Evolutionary conservation across 53 echinoderm and acorn worm genomes (phyloP).

Genomic region (Mesocentrotus franciscanus): DNA sequence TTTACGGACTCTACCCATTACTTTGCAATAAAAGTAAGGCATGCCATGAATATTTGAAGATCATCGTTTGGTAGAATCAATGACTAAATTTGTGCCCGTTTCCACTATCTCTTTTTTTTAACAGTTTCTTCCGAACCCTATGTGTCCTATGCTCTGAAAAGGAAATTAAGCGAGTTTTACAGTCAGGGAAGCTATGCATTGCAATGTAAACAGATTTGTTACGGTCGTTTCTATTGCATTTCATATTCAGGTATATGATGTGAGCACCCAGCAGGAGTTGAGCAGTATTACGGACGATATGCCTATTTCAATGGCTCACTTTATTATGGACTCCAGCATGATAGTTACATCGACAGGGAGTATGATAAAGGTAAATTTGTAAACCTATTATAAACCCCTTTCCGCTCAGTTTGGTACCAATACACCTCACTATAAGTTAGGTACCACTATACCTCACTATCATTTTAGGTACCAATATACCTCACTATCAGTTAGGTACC

Average conservation of each 20-base stretch:
- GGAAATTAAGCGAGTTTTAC: background rate
- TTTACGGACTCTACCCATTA: background rate
- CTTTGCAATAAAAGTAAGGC: background rate
- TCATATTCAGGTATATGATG: slow-evolving; percentile 1
- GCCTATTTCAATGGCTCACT: slow-evolving; percentile 16
- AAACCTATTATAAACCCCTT: background rate
- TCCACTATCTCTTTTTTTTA: background rate
- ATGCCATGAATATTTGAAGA: background rate
- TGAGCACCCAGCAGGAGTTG: background rate
- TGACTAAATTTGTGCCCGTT: no score
- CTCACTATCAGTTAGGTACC: no score
- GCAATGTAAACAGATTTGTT: background rate
- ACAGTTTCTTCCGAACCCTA: background rate
- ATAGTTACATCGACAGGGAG: background rate
- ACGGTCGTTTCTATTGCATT: background rate
- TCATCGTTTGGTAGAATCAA: background rate
- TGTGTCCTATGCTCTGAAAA: background rate
- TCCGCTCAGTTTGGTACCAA: background rate
- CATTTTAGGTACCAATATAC: no score
- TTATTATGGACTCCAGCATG: background rate
- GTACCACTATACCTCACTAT: no score
- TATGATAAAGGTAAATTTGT: slow-evolving; percentile 1
- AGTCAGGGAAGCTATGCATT: background rate
- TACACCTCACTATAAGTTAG: no score
- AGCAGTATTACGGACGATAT: background rate